Evolutionary conservation across 2,888 invertebrate species (phyloP).

Genomic region (Sinhomidia bicolor): DNA sequence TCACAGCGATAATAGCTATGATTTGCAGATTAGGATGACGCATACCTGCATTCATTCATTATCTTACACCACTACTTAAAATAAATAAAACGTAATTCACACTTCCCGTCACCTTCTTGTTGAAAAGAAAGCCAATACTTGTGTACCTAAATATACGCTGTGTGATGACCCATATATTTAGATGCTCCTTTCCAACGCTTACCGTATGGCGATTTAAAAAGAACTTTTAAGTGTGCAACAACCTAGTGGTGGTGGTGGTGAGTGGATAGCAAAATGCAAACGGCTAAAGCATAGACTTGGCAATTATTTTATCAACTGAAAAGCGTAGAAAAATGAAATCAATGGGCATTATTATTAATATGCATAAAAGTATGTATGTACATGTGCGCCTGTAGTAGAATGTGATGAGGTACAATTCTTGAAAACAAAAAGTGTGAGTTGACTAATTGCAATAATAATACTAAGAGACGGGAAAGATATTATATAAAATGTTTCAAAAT

Average conservation of each 20-base stretch:
- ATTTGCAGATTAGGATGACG: slow-evolving; percentile 45
- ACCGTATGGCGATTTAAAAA: background rate
- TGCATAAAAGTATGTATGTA: background rate
- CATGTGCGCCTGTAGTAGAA: too few species aligned
- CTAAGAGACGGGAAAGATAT: slow-evolving; percentile 29
- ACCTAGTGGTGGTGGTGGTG: too few species aligned
- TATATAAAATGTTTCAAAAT: slow-evolving; percentile 35
- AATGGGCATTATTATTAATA: background rate
- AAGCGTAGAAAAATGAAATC: background rate
- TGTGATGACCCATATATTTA: slow-evolving; percentile 20
- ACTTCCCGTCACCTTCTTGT: slow-evolving; percentile 39
- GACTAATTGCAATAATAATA: slow-evolving; percentile 15
- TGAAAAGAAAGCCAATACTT: background rate
- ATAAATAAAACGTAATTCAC: slow-evolving; percentile 18
- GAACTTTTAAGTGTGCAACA: background rate
- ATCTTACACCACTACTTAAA: slow-evolving; percentile 5
- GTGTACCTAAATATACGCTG: background rate
- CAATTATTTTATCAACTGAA: slow-evolving; percentile 5
- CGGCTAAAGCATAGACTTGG: background rate
- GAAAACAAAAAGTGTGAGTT: background rate
- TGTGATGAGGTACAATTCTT: too few species aligned
- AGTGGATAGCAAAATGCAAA: background rate
- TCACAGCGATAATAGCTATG: slow-evolving; percentile 9
- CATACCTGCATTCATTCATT: background rate
- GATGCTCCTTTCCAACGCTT: too few species aligned